Conservation (phyloP, 2,113 vertebrate genomes). For the Paracanthobrama guichenoti region DNA sequence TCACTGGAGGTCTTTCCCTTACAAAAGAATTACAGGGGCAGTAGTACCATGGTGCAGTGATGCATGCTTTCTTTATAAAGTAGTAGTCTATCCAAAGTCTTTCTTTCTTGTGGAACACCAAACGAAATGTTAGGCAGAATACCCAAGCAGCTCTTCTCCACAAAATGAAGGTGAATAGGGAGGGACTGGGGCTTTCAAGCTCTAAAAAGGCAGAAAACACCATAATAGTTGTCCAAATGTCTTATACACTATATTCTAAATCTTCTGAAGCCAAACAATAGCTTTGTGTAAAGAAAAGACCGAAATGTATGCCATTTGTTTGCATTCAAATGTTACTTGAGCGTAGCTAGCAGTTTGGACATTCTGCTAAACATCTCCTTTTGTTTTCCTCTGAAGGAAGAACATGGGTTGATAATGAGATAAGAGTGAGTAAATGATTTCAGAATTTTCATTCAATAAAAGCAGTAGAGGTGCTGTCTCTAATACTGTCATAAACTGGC, state of each 20-base stretch:
- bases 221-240: not conserved
- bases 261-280: not conserved
- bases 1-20: not conserved
- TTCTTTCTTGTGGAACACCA: not conserved
- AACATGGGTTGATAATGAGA: not conserved
- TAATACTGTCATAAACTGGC: not conserved
- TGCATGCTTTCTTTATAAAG: not conserved
- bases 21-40: not conserved
- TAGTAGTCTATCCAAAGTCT: not conserved
- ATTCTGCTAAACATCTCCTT: not conserved
- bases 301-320: not conserved
- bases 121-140: not conserved
- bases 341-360: not conserved
- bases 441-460: not conserved
- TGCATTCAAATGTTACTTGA: not conserved
- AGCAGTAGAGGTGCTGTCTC: not conserved
- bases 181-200: not conserved
- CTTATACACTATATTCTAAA: not conserved
- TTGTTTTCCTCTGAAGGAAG: not conserved
- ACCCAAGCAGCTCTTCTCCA: not conserved
- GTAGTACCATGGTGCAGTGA: too few relatives aligned
- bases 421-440: not conserved
- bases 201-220: not conserved
- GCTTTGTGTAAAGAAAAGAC: not conserved
- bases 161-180: not conserved